phyloP scores from a whole-genome alignment of 2,888 invertebrate species.

The Ariolimax columbianus region DNA sequence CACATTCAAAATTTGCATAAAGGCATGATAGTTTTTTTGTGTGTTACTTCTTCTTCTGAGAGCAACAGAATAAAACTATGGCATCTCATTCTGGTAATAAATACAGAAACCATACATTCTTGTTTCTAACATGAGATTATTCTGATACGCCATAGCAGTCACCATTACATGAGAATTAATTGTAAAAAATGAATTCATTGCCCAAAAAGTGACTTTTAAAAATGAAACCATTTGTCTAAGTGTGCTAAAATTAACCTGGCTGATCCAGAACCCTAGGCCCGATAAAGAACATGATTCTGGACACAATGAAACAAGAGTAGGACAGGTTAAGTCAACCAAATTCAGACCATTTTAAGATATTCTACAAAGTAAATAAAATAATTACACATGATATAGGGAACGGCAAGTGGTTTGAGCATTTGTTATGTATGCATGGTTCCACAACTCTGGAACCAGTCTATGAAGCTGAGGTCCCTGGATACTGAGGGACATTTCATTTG shows the following conservation, averaged over 20 bases:
- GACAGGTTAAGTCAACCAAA: background rate
- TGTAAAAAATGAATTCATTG: no score
- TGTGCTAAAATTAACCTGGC: background rate
- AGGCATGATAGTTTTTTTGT: background rate
- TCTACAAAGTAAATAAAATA: background rate
- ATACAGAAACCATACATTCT: background rate
- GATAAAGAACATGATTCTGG: no score
- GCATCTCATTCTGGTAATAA: background rate
- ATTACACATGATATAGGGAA: background rate
- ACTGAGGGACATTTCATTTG: background rate
- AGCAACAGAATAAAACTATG: background rate
- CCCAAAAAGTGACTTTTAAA: background rate
- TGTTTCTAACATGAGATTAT: background rate
- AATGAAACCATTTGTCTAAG: background rate
- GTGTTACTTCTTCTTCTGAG: background rate
- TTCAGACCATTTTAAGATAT: no score
- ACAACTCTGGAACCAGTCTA: background rate
- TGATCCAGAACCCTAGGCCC: no score
- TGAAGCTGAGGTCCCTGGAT: no score
- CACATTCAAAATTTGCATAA: conserved; percentile 18
- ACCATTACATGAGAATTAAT: background rate
- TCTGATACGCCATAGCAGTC: background rate
- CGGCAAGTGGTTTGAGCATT: background rate
- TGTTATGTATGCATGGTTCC: background rate
- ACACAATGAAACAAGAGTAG: background rate